Base-by-base conservation (phyloP, 2,888 invertebrate genomes). In the Buathra laborator region DNA sequence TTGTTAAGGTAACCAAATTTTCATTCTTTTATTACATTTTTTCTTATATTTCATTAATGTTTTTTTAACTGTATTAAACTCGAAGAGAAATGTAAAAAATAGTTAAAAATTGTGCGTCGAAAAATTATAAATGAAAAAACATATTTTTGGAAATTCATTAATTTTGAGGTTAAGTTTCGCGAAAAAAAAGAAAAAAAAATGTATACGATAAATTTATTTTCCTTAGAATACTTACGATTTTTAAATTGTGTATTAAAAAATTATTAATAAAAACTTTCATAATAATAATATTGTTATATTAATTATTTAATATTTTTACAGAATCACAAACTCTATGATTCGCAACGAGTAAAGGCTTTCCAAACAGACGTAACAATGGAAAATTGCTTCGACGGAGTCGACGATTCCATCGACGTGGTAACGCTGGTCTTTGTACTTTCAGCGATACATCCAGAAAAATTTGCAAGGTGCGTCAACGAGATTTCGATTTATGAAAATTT, bases 391-490 rank as follows among this genome's bases (percentile, higher is more conserved):
- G 64, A 77, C 0, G 85, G 87, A 62, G 93, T 95, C n/a, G 94
- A 95, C 75, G 93, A 96, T 67, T 86, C 95, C 43, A 95, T 98
- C 1, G 97, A 99, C 93, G 95, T 99, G 43, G 96, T 97, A 1
- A 98, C 99, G 19, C 94, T 99, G 91, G 97, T 99, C 85, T 99
- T 99, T 95, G 99, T 99, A 0, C 94, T 99, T 51, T 99, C 99
- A 0, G 98, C 99, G 0, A 97, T 99, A 87, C 97, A 98, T 94
- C 99, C 99, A 0, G 95, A 96, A 0, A 97, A 97, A 92, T 98
- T 98, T 95, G 82, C 90, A 1, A 93, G 91, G 71, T 96, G 96
- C 37, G 1, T 94, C 96, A 12, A 46, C 7, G n/a, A 1, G 91
- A 83, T 71, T 51, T 7, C 24, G 0, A 29, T 68, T 78, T 59